Base-by-base conservation (phyloP, 2,888 invertebrate species). In the Bellardia bayeri region DNA sequence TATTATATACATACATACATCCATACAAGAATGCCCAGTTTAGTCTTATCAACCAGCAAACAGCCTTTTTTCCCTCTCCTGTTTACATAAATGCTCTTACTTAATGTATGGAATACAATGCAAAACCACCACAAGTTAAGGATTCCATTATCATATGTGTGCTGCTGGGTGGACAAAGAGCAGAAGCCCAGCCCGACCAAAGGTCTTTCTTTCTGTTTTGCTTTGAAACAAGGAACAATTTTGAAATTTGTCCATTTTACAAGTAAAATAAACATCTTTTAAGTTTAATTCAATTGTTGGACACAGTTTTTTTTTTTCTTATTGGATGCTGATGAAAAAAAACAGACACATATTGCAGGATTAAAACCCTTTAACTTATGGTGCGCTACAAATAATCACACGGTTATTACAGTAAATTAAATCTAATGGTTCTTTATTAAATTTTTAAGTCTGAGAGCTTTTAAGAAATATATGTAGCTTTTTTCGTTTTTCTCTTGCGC, bases 281-380 rank as follows among this genome's bases (percentile, higher is more conserved):
- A 69, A 79, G 58, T 83, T 86, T 80, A 87, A 84, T 84, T 81
- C 61, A 66, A 87, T 87, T 87, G 80, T 66, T 75, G 75, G 45
- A 13, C 9, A 76, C 45, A 45, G 64, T 16, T 1, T 42, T 51
- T 45, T 56, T 16, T 37, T 0, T 33, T 61, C 13, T 56, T 33
- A 56, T 69, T 63, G 66, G 71, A 80, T 83, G 63, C 64, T 63
- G 64, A 9, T 33, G n/a, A n/a, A 58, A 75, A 56, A 33, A 45
- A 51, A 51, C 51, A 82, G 9, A 49, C 37, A n/a, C 37, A 80
- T 75, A 64, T 72, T 76, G 45, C 3, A 45, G 45, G 11, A 45
- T 45, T 13, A 13, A 90, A 91, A 90, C 90, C 89, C 85, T 64
- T 80, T 64, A 72, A 42, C 49, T 40, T 63, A 78, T 42, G 40